Percentiles rank a stretch among this genome's conserved stretches.
Evolutionary conservation across 2,113 vertebrate genomes (phyloP).

Genomic region (Python bivittatus): DNA sequence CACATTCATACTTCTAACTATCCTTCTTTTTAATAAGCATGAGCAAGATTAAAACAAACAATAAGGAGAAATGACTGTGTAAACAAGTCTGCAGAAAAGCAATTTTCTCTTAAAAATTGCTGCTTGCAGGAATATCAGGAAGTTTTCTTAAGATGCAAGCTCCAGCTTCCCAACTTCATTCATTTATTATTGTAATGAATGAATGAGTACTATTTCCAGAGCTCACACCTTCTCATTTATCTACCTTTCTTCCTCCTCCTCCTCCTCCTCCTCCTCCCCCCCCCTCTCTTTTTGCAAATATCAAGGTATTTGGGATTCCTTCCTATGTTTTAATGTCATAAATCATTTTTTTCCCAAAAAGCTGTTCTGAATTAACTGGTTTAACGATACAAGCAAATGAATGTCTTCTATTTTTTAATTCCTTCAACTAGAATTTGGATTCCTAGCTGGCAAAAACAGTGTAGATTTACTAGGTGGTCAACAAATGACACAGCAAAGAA

Average conservation of each 20-base stretch:
- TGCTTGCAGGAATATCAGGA: slow-evolving; percentile 47
- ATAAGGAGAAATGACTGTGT: neutral
- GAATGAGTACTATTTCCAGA: slow-evolving; percentile 39
- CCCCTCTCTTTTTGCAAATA: neutral
- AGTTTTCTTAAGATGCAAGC: slow-evolving; percentile 49
- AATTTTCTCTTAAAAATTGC: neutral
- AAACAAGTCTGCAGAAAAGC: neutral
- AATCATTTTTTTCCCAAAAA: neutral
- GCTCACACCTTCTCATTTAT: slow-evolving; percentile 35
- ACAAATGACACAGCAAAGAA: neutral
- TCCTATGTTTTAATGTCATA: neutral
- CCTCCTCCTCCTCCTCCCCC: neutral
- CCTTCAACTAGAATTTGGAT: neutral
- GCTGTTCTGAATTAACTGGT: neutral
- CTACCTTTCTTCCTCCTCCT: neutral
- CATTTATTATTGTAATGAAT: neutral
- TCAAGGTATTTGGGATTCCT: slow-evolving; percentile 41
- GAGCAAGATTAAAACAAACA: neutral
- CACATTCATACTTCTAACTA: neutral
- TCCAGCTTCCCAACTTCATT: slow-evolving; percentile 25
- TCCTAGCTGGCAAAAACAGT: neutral
- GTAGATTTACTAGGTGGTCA: neutral
- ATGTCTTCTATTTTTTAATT: neutral
- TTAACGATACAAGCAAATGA: neutral
- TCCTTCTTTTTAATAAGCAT: neutral